Conservation (phyloP, 2,888 invertebrate species). For the Melanostoma mellinum region DNA sequence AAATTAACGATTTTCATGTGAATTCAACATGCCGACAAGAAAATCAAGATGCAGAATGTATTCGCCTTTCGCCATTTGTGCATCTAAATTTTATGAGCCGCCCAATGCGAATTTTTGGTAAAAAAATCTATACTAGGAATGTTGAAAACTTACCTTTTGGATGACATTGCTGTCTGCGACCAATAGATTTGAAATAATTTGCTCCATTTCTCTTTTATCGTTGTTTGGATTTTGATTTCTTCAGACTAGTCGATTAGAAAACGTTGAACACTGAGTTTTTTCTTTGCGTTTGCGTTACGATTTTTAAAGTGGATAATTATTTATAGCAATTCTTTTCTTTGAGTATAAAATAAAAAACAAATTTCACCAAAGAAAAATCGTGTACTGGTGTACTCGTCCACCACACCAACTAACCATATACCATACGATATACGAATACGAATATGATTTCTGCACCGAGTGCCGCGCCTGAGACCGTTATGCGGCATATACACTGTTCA, state of each 20-base stretch:
- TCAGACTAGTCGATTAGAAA: constrained; percentile 30
- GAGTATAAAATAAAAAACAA: constrained; percentile 17
- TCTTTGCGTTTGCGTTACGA: background rate
- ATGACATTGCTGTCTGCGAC: constrained; percentile 85
- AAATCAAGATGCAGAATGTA: no score
- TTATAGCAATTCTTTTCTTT: constrained; percentile 6
- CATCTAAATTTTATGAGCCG: no score
- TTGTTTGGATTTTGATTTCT: constrained; percentile 4
- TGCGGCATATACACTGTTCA: no score
- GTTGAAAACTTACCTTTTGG: constrained; percentile 83
- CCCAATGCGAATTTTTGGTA: background rate
- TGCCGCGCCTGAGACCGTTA: background rate
- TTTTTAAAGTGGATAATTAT: constrained; percentile 38
- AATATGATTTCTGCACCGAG: constrained; percentile 42
- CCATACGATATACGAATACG: no score
- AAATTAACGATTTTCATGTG: constrained; percentile 4
- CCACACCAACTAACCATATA: constrained; percentile 59
- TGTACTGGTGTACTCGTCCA: constrained; percentile 60
- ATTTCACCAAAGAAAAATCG: constrained; percentile 42
- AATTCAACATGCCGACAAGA: no score
- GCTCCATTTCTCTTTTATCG: constrained; percentile 82
- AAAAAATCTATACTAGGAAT: constrained; percentile 8
- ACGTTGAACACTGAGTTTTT: constrained; percentile 55
- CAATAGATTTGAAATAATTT: constrained; percentile 85
- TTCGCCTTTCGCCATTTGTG: no score